Conservation (phyloP, 2,113 vertebrate species). For the Campylomormyrus tamandua region DNA sequence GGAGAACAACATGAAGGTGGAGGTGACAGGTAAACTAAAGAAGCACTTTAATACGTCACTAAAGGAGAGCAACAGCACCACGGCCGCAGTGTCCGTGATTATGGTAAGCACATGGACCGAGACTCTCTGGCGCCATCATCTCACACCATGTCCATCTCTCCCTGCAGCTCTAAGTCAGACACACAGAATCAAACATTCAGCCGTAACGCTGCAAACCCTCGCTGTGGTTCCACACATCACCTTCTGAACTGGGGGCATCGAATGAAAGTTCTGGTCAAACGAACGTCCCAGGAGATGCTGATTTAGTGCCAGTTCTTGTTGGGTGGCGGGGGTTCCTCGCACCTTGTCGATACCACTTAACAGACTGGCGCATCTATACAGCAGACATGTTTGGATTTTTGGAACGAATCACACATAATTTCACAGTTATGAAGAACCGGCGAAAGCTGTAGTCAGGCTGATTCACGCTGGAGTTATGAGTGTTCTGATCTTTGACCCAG, state of each 20-base stretch:
- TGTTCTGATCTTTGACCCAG: not conserved
- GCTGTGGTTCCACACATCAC: not conserved
- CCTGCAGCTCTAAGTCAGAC: not conserved
- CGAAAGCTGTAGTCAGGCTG: not conserved
- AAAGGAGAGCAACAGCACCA: constrained; percentile 76
- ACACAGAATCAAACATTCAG: not conserved
- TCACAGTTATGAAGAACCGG: not conserved
- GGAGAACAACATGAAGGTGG: constrained; percentile 88
- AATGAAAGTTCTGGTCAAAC: not conserved
- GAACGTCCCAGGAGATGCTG: not conserved
- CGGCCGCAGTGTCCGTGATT: constrained; percentile 85
- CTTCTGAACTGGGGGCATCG: not conserved
- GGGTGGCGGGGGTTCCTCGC: not conserved
- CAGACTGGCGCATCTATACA: not conserved
- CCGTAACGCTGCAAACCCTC: not conserved
- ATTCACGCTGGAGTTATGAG: not conserved
- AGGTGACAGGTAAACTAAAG: constrained; percentile 93
- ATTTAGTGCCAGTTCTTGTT: not conserved
- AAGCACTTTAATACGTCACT: constrained; percentile 85
- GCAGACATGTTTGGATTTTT: not conserved
- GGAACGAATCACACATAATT: not conserved
- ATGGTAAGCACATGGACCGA: constrained; percentile 69
- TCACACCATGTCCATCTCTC: not conserved
- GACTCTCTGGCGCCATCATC: not conserved
- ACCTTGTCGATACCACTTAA: not conserved